A percentile compares a stretch with the other conserved stretches of the same genome.
Evolutionary conservation across 2,888 invertebrate species (phyloP).

Genomic region (Platerodrilus igneus): DNA sequence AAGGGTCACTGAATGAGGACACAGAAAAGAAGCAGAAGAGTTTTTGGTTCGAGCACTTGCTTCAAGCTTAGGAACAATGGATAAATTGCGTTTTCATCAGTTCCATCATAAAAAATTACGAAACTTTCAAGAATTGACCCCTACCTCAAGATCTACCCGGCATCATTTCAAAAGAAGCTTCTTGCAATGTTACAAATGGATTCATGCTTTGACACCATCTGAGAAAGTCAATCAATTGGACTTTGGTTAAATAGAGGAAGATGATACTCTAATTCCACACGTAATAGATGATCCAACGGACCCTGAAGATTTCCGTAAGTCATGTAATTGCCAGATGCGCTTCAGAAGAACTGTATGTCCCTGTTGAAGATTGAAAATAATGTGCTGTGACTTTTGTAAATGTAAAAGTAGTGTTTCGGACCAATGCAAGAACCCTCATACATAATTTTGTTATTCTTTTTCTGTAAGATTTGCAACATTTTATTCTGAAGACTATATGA

Average conservation of each 20-base stretch:
- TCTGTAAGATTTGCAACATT: too few species aligned
- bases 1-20: background rate
- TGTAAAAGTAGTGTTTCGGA: conserved; percentile 6
- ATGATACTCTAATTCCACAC: conserved; percentile 3
- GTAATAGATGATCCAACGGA: conserved; percentile 5
- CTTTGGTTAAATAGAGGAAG: conserved; percentile 2
- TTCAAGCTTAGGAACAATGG: conserved; percentile 4
- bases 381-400: conserved; percentile 2
- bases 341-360: too few species aligned
- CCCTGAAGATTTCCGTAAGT: background rate
- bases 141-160: too few species aligned
- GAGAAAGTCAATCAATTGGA: too few species aligned
- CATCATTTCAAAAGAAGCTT: too few species aligned
- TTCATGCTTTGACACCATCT: too few species aligned
- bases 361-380: conserved; percentile 3
- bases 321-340: too few species aligned
- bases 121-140: background rate
- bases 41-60: too few species aligned
- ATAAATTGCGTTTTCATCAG: conserved; percentile 4
- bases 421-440: conserved; percentile 1
- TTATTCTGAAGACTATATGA: too few species aligned
- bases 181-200: too few species aligned
- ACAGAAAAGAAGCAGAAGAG: background rate
- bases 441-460: too few species aligned
- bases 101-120: conserved; percentile 7